Percentiles rank a stretch among this genome's conserved stretches.
Conservation (phyloP, 2,888 invertebrate species). For the Muscina levida region DNA sequence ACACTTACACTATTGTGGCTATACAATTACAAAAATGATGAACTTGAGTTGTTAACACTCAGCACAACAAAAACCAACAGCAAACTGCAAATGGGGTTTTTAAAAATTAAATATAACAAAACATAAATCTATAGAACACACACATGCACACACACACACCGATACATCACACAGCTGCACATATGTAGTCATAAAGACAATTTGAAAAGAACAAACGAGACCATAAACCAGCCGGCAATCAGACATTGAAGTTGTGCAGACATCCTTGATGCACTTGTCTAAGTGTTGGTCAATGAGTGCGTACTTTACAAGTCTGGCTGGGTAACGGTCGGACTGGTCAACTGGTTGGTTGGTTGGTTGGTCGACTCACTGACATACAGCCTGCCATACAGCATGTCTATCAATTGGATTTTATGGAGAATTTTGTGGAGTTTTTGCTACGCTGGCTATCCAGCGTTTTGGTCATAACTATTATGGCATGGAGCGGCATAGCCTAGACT, state of each 20-base stretch:
- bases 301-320: constrained; percentile 30
- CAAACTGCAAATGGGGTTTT: neutral
- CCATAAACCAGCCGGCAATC: neutral
- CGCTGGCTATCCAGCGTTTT: neutral
- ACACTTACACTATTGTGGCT: neutral
- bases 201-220: neutral
- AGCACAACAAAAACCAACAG: constrained; percentile 10
- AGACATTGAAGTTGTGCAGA: neutral
- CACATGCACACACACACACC: neutral
- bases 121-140: constrained; percentile 19
- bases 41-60: constrained; percentile 50
- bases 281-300: constrained; percentile 23
- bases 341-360: neutral
- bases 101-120: constrained; percentile 33
- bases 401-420: neutral
- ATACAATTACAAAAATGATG: constrained; percentile 20
- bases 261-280: constrained; percentile 16
- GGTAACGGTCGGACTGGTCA: constrained; percentile 21
- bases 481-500: neutral
- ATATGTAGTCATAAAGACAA: neutral
- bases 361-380: too few species aligned
- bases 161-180: too few species aligned
- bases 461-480: neutral
- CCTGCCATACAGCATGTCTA: neutral
- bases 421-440: neutral